phyloP scores from a whole-genome alignment of 2,113 vertebrate genomes.

The Rattus rattus region DNA sequence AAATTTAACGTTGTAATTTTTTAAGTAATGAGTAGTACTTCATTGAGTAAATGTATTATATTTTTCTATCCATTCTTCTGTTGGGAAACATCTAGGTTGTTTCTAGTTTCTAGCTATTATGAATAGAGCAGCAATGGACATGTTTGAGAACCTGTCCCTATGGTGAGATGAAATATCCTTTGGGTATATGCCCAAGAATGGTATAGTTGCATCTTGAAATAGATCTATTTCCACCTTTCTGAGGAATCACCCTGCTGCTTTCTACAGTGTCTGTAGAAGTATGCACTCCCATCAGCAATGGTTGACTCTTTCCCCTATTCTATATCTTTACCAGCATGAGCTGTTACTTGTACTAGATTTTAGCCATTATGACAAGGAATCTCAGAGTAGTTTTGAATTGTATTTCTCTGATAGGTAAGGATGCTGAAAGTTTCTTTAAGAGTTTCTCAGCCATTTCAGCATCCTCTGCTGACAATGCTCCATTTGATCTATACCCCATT shows the following conservation, averaged over 20 bases:
- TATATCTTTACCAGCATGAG: neutral
- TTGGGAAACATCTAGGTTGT: neutral
- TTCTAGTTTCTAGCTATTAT: neutral
- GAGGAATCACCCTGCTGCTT: neutral
- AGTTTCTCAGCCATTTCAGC: neutral
- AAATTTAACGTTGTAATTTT: neutral
- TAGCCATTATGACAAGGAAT: neutral
- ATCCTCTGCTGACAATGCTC: neutral
- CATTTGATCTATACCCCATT: neutral
- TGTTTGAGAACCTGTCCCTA: neutral
- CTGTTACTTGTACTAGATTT: neutral
- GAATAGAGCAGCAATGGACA: neutral
- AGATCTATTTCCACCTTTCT: neutral
- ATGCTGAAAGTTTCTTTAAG: neutral
- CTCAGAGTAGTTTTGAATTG: neutral
- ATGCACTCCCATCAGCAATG: neutral
- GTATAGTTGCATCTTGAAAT: neutral
- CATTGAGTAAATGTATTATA: neutral
- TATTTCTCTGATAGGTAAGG: neutral
- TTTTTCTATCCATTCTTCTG: neutral
- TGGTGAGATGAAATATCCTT: neutral
- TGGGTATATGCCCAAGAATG: neutral
- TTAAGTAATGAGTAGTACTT: neutral
- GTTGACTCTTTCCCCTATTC: neutral
- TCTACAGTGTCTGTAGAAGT: neutral